Conservation (phyloP, 2,113 vertebrate genomes). For the Callipepla squamata region DNA sequence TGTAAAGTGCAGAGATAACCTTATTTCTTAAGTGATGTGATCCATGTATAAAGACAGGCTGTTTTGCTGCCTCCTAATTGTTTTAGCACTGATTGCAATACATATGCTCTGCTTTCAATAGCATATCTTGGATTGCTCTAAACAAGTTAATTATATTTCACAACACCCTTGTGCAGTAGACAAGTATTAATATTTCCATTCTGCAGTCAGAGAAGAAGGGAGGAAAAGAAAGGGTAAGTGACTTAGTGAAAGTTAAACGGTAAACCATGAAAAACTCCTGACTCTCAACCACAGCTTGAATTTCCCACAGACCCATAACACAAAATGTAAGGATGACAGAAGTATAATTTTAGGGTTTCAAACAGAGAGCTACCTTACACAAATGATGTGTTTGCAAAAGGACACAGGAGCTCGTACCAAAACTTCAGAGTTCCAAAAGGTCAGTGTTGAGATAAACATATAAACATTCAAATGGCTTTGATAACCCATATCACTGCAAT, state of each 20-base stretch:
- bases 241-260: slow-evolving; percentile 7
- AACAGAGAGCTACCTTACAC: not conserved
- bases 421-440: not conserved
- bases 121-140: slow-evolving; percentile 47
- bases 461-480: not conserved
- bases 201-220: not conserved
- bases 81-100: slow-evolving; percentile 63
- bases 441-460: not conserved
- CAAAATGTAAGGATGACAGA: not conserved
- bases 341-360: not conserved
- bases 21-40: slow-evolving; percentile 24
- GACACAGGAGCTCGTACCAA: not conserved
- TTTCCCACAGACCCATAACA: not conserved
- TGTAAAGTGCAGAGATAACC: slow-evolving; percentile 13
- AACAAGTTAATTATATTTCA: slow-evolving; percentile 63
- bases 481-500: not conserved
- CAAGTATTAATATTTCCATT: slow-evolving; percentile 34
- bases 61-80: slow-evolving; percentile 37
- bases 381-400: not conserved
- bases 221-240: not conserved
- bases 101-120: slow-evolving; percentile 14
- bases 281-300: not conserved
- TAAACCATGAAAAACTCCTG: not conserved
- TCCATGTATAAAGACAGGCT: not conserved
- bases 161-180: slow-evolving; percentile 26